Conservation (phyloP, 2,797 vertebrate genomes). For the Silurus lanzhouensis region DNA sequence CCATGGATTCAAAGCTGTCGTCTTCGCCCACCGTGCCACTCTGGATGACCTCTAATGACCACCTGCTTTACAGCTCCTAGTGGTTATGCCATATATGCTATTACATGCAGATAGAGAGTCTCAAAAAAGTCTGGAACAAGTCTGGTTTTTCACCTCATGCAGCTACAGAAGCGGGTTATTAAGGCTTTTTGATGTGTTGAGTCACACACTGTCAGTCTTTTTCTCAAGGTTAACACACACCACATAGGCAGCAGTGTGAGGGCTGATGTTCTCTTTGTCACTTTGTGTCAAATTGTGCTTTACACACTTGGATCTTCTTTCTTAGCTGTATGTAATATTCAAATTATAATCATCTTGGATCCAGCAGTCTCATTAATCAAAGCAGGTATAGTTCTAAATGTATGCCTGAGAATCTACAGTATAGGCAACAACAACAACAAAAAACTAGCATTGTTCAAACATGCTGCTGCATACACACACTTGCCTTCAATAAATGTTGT, state of each 20-base stretch:
- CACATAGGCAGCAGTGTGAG: not conserved
- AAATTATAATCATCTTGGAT: not conserved
- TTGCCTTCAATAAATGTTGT: not conserved
- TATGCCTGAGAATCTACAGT: not conserved
- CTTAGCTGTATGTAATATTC: not conserved
- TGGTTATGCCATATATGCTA: not conserved
- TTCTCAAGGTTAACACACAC: not conserved
- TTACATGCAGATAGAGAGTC: not conserved
- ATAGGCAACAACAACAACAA: not conserved
- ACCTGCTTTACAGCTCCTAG: not conserved
- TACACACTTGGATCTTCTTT: not conserved
- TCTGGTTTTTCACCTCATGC: not conserved
- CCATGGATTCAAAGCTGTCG: not conserved
- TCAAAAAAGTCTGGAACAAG: not conserved
- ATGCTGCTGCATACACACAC: not conserved
- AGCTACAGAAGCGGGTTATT: not conserved
- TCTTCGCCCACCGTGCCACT: not conserved
- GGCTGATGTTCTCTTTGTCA: not conserved
- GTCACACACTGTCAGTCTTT: not conserved
- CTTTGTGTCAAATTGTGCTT: not conserved
- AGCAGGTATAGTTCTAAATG: not conserved
- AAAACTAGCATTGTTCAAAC: not conserved
- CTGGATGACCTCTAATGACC: slow-evolving; percentile 10
- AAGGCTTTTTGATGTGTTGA: not conserved
- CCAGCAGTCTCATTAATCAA: not conserved